Base-by-base conservation (phyloP, 2,888 invertebrate species). In the Chymomyza caudatula region DNA sequence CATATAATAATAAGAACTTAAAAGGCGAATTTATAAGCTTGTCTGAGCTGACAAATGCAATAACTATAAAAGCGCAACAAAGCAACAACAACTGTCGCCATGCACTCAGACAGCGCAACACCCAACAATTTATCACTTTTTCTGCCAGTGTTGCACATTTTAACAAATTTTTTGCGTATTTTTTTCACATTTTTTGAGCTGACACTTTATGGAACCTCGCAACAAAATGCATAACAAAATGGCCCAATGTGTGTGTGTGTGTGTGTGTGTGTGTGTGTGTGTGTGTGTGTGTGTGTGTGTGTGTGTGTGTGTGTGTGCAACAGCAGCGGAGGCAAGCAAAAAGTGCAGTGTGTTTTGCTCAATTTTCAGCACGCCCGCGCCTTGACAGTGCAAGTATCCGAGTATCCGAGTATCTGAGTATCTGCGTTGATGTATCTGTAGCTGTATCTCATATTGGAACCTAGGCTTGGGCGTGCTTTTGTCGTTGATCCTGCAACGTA, bases 111-210 rank as follows among this genome's bases (percentile, higher is more conserved):
- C 53, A 57, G 13, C 5, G 8, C 17, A 52, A 51, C 51, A 49
- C n/a, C 56, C 53, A 63, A 52, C 25, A 44, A 75, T 76, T 75
- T 74, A 73, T 74, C 69, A 74, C 76, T 73, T 76, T 77, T 75
- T 67, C 73, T 75, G 71, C 52, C 68, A 70, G 42, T 65, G 67
- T 60, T 20, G 57, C 19, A 25, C 20, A 19, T 51, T 51, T 60
- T 55, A 19, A 52, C n/a, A 20, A 22, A 54, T 60, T 65, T 54
- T 62, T 17, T 61, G 6, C 54, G 4, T 49, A n/a, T 47, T 15
- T 47, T 49, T 68, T 71, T 8, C 11, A 37, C 3, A 37, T 37
- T 37, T n/a, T 37, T 37, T 11, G 69, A 69, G 69, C 69, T 67
- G 76, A 76, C 69, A 69, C 61, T 76, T 74, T 76, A 70, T 72